Base-by-base conservation (phyloP, 2,888 invertebrate species). In the Phyllotreta cruciferae region DNA sequence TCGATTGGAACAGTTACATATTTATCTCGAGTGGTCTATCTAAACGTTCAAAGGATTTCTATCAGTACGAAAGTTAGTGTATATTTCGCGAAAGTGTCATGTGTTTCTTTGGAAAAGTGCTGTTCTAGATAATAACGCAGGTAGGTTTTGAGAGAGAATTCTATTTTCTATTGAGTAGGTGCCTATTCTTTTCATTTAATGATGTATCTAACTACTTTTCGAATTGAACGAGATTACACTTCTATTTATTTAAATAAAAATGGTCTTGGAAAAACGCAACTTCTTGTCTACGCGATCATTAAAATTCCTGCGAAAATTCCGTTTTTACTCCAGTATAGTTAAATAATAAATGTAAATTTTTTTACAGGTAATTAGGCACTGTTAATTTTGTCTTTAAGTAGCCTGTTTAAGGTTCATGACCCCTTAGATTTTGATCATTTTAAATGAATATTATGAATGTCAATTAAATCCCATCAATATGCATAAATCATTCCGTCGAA, bases 51-150 rank as follows among this genome's bases (percentile, higher is more conserved):
- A n/a, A 60, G 52, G 41, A 58, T 58, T 58, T 58, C 58, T 58
- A 52, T 42, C 41, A 14, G 35, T 14, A 60, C 60, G 52, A 42
- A 60, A 60, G 60, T 45, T 52, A 24, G 58, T 58, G 60, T 37
- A 35, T 52, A 49, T 41, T 39, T 47, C 24, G 52, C 60, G 52
- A 60, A 52, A 60, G 60, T 60, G 60, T 52, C 60, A 60, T 60
- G 60, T 60, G 60, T 52, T 60, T 52, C 60, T 52, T 52, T 60
- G 60, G 52, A 60, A 60, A 60, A 60, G 60, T 60, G 42, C 1
- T 53, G 60, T 60, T 60, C 60, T 60, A 60, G 52, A 60, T 60
- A 52, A 58, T 44, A 56, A 49, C 50, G 41, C 24, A 44, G 44
- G 60, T 60, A 60, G 53, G 57, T 36, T 49, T 47, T 36, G 35